These are phyloP conservation scores for Orthonychiurus folsomi DNA, from an alignment of 2,888 invertebrate genomes.

Conservation along the genomic window DNA sequence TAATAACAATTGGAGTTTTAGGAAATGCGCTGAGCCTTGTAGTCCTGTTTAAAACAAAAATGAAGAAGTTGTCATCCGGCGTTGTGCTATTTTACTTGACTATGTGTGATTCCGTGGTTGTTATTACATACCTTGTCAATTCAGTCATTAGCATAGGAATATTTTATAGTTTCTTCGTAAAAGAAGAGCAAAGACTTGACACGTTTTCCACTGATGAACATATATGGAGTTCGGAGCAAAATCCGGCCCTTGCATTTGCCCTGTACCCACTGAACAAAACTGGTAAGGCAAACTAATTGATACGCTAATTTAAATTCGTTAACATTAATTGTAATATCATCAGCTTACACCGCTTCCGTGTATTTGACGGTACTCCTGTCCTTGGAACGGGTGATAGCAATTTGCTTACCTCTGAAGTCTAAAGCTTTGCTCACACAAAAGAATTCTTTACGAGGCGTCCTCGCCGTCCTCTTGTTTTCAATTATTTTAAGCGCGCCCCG, in stretches of 20 bases:
- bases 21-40: neutral
- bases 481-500: neutral
- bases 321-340: no score
- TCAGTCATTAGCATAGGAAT: neutral
- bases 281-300: neutral
- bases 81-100: neutral
- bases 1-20: neutral
- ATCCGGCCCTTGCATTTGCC: neutral
- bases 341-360: neutral
- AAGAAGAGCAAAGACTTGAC: neutral
- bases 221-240: neutral
- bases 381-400: neutral
- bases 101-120: neutral
- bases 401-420: neutral
- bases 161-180: neutral
- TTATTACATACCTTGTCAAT: neutral
- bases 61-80: neutral
- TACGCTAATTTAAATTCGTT: no score
- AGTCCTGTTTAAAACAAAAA: neutral
- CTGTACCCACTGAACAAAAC: neutral
- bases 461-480: neutral
- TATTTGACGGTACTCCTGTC: neutral
- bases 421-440: neutral
- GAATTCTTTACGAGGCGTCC: neutral
- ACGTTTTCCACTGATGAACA: neutral